Percentiles rank a stretch among this genome's conserved stretches.
Evolutionary conservation across 2,797 vertebrate species (phyloP).

Genomic region (Zalophus californianus): DNA sequence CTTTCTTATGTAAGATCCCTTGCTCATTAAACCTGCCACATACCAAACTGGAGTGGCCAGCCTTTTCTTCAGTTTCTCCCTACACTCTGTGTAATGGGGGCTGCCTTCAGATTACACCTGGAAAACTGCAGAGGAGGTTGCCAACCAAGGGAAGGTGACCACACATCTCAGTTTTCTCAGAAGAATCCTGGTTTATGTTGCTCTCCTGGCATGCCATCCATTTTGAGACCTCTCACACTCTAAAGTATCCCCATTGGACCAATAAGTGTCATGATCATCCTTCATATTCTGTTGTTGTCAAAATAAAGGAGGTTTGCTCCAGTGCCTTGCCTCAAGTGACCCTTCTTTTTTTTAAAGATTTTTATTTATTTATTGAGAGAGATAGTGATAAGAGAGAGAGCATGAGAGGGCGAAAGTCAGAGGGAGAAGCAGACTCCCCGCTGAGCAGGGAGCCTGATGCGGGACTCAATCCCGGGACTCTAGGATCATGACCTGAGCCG

Average conservation of each 20-base stretch:
- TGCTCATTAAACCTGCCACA: not conserved
- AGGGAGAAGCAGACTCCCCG: too few relatives aligned
- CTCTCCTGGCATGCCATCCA: not conserved
- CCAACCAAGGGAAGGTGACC: not conserved
- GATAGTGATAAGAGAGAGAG: too few relatives aligned
- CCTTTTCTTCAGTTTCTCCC: not conserved
- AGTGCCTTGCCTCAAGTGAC: fast-evolving
- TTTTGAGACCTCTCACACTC: not conserved
- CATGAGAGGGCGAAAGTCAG: too few relatives aligned
- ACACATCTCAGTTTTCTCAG: not conserved
- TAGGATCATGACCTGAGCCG: too few relatives aligned
- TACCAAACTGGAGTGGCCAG: too few relatives aligned
- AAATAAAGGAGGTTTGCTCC: not conserved
- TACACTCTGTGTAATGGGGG: not conserved
- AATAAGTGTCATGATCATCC: too few relatives aligned
- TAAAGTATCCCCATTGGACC: not conserved
- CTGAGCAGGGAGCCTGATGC: too few relatives aligned
- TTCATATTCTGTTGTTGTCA: not conserved
- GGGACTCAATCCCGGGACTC: too few relatives aligned
- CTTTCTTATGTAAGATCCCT: not conserved
- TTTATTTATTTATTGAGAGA: too few relatives aligned
- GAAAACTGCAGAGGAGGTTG: not conserved
- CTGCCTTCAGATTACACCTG: not conserved
- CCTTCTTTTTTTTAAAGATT: too few relatives aligned
- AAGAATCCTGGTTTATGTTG: not conserved